These are phyloP conservation scores for Bombus superbus DNA, from an alignment of 1,140 invertebrate genomes.

Conservation along the genomic window DNA sequence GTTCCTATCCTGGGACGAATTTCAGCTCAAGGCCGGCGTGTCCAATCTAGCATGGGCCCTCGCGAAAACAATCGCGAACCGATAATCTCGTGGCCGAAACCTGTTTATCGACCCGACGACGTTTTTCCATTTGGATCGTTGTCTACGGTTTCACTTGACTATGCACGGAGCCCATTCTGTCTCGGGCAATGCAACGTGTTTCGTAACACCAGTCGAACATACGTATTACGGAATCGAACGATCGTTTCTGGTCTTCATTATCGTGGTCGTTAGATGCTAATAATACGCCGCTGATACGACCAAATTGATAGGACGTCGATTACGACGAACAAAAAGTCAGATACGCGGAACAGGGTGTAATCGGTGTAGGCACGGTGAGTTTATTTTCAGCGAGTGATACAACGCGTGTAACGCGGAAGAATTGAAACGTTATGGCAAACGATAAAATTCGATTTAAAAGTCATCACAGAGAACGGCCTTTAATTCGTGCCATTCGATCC, in stretches of 20 bases:
- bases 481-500: neutral
- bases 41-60: neutral
- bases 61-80: neutral
- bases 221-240: neutral
- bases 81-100: too few species aligned
- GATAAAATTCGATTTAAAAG: neutral
- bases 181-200: neutral
- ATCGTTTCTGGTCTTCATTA: neutral
- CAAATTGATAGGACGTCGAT: neutral
- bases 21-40: constrained; percentile 1
- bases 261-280: neutral
- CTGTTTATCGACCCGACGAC: too few species aligned
- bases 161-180: neutral
- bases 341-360: too few species aligned
- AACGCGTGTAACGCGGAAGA: neutral
- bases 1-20: neutral
- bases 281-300: neutral
- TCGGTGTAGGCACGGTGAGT: neutral
- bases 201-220: neutral
- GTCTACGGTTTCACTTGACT: too few species aligned
- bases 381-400: constrained; percentile 3
- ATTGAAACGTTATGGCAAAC: too few species aligned
- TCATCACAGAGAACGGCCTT: neutral
- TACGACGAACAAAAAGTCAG: neutral
- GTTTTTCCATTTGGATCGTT: too few species aligned